A percentile compares a stretch with the other conserved stretches of the same genome.
phyloP scores from a whole-genome alignment of 2,888 invertebrate genomes.

The Perizoma affinitatum region DNA sequence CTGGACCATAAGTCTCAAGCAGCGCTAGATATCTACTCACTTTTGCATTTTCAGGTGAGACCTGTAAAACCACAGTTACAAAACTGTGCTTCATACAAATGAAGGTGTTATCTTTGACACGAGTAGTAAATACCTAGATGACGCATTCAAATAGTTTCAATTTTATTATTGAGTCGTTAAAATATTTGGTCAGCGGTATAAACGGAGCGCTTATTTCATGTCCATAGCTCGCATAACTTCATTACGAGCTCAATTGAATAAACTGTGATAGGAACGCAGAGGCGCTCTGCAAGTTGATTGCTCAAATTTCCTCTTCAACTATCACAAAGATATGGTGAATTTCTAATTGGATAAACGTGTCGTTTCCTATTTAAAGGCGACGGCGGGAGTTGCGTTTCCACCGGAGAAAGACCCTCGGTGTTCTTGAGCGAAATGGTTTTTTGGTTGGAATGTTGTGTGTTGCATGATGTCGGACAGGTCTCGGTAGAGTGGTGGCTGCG shows the following conservation, averaged over 20 bases:
- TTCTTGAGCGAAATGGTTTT: conserved; percentile 48
- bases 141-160: conserved; percentile 23
- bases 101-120: conserved; percentile 10
- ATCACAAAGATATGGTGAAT: conserved; percentile 85
- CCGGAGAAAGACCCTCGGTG: conserved; percentile 61
- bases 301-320: conserved; percentile 84
- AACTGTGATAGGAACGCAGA: conserved; percentile 82
- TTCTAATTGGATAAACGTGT: conserved; percentile 85
- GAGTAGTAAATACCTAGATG: conserved; percentile 9
- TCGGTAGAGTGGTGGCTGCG: conserved; percentile 45
- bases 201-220: conserved; percentile 62
- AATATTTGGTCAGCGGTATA: conserved; percentile 50
- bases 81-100: conserved; percentile 1
- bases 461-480: conserved; percentile 49
- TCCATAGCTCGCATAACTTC: conserved; percentile 79
- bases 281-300: conserved; percentile 82
- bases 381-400: conserved; percentile 74
- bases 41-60: conserved; percentile 55
- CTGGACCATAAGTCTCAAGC: conserved; percentile 52
- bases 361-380: conserved; percentile 84
- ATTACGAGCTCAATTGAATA: conserved; percentile 83
- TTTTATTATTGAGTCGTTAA: conserved; percentile 41
- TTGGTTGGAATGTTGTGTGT: conserved; percentile 34
- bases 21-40: conserved; percentile 40
- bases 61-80: conserved; percentile 7